A percentile compares a stretch with the other conserved stretches of the same genome.
Evolutionary conservation across 2,113 vertebrate species (phyloP).

Genomic region (Epinephelus moara): DNA sequence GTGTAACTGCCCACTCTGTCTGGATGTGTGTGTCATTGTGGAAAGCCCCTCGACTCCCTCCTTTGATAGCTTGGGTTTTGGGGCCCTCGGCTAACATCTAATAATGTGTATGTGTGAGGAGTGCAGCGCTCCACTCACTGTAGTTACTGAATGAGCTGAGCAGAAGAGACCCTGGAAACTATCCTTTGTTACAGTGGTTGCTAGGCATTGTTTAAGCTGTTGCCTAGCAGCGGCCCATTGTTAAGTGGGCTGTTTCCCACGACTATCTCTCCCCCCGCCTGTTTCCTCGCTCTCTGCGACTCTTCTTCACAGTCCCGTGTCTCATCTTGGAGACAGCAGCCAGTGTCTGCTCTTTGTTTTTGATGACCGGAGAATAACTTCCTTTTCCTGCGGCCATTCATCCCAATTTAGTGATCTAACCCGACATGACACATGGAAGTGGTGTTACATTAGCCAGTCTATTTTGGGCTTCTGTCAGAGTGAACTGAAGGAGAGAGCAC

Average conservation of each 20-base stretch:
- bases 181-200: conserved; percentile 66
- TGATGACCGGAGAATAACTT: conserved; percentile 56
- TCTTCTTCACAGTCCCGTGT: conserved; percentile 38
- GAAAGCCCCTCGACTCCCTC: conserved; percentile 53
- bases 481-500: conserved; percentile 19
- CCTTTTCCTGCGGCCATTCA: conserved; percentile 53
- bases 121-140: conserved; percentile 46
- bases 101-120: conserved; percentile 10
- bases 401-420: conserved; percentile 52
- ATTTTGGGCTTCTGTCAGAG: conserved; percentile 21
- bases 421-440: conserved; percentile 53
- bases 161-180: conserved; percentile 47
- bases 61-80: conserved; percentile 28
- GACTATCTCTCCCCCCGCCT: conserved; percentile 27
- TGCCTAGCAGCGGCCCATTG: conserved; percentile 75
- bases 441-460: conserved; percentile 38
- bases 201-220: conserved; percentile 69
- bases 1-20: conserved; percentile 27
- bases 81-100: conserved; percentile 49
- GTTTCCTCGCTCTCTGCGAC: conserved; percentile 10
- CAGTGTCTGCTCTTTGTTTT: conserved; percentile 51
- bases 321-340: conserved; percentile 54
- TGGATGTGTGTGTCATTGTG: conserved; percentile 16
- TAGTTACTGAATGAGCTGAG: conserved; percentile 55
- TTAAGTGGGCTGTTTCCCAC: conserved; percentile 77